These are phyloP conservation scores for Myotis vivesi DNA, from an alignment of 2,797 vertebrate species.

Conservation along the genomic window DNA sequence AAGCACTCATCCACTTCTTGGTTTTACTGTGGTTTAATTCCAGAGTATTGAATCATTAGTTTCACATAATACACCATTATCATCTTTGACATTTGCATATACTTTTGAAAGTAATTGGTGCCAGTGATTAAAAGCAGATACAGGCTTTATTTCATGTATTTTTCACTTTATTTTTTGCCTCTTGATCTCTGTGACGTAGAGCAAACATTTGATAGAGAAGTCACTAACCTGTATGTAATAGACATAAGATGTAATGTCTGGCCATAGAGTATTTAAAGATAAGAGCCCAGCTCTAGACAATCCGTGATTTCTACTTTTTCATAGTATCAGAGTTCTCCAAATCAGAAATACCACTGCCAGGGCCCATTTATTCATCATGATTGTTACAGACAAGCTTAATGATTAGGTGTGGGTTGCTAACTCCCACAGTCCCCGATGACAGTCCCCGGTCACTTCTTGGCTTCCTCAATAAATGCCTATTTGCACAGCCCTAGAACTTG, in stretches of 20 bases:
- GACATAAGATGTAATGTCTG: not conserved
- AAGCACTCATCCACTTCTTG: not conserved
- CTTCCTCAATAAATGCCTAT: not conserved
- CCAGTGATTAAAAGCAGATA: not conserved
- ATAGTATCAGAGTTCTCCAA: not conserved
- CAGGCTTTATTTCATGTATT: not conserved
- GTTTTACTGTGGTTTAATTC: not conserved
- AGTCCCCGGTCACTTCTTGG: not conserved
- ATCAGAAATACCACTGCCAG: not conserved
- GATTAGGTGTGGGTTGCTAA: not conserved
- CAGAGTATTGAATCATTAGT: not conserved
- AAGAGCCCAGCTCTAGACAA: not conserved
- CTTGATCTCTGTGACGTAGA: not conserved
- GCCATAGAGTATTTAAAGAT: not conserved
- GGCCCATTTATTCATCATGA: not conserved
- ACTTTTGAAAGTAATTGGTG: not conserved
- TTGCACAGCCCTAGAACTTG: not conserved
- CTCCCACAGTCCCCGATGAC: not conserved
- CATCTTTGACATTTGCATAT: not conserved
- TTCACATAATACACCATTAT: not conserved
- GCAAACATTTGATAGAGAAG: not conserved
- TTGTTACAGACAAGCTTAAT: not conserved
- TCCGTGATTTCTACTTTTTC: not conserved
- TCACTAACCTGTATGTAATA: not conserved
- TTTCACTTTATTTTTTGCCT: not conserved